Evolutionary conservation across 1,140 invertebrate species (phyloP), one percentile per base, ranked within the genome.

Genomic region (Brachionus angularis): DNA sequence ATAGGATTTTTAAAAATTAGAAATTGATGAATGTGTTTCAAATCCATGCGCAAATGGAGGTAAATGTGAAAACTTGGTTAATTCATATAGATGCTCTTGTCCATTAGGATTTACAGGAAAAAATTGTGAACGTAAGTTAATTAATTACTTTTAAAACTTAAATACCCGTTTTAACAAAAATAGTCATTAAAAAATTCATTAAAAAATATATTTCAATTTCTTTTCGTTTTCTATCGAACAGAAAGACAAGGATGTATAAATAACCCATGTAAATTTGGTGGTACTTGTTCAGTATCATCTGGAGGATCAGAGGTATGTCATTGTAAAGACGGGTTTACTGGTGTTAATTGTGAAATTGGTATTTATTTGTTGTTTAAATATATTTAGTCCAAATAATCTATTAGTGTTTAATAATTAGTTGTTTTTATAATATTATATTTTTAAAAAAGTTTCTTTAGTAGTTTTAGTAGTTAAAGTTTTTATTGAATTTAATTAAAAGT

Each of bases 21-120:
- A 71, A 42, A 71, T 71, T 74, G 55, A 39, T 55, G 47, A 67
- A 72, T 78, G 88, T 76, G 86, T 84, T 77, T 87, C 86, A n/a
- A 84, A 84, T 42, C 87, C 88, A 4, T 78, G 77, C 42, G 73
- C 76, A 47, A 78, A 79, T 39, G 74, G 73, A 7, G 77, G 76
- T 5, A 74, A 71, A 21, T 78, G 77, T 36, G 49, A 47, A 21
- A 53, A 73, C 33, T 18, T 73, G 39, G 74, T 49, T n/a, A 55
- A 44, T 49, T 71, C 34, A n/a, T 71, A 71, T 36, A 42, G 10
- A 71, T 71, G 70, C 25, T 55, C 50, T 3, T 71, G 70, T 71
- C 70, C 50, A 23, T 16, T 39, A 39, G 49, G 70, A 5, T 71
- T 44, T 31, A 58, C 50, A 0, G 70, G 70, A 39, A 18, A 14